Base-by-base conservation (phyloP, 2,797 vertebrate genomes). In the Prionace glauca region DNA sequence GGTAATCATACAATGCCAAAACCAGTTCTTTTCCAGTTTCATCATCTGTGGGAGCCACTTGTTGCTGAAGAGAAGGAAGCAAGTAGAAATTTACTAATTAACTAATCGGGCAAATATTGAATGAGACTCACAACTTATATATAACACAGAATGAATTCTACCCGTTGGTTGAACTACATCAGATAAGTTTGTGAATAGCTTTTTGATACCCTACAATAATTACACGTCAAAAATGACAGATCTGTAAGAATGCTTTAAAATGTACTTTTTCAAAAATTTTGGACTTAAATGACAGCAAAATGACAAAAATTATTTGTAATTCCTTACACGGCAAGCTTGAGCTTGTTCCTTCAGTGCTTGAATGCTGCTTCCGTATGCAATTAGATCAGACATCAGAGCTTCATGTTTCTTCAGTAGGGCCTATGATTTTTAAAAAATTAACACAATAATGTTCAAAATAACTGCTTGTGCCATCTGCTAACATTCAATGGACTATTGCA, bases 31-130 rank as follows among this genome's bases (percentile, higher is more conserved):
- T 99, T 0, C 99, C 99, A 0, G 99, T 99, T 97, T 99, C 99
- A 24, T 99, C 99, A 95, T 99, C 99, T 8, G 98, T 99, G 41
- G 99, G 99, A n/a, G 99, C 99, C 96, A 99, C 99, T 99, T 99
- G 99, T 99, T 99, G 99, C 99, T 99, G 97, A 96, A 86, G 69
- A 77, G 36, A 95, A 0, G 45, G 1, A 41, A 29, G 7, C 4
- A 14, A 95, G 32, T 20, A 95, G 93, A 72, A 10, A 50, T 69
- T 20, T 65, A 22, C n/a, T 56, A 94, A 94, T 71, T 26, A 72
- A 56, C 29, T 18, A 41, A 3, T 0, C 0, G 0, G 9, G 26
- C 91, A 50, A 22, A 74, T 62, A 32, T 91, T 65, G 32, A 20
- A 14, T 18, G 65, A 65, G 29, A 62, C 14, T 12, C 60, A 14